A percentile compares a stretch with the other conserved stretches of the same genome.
These are phyloP conservation scores for Lamellibrachia satsuma DNA, from an alignment of 2,888 invertebrate species.

Conservation along the genomic window DNA sequence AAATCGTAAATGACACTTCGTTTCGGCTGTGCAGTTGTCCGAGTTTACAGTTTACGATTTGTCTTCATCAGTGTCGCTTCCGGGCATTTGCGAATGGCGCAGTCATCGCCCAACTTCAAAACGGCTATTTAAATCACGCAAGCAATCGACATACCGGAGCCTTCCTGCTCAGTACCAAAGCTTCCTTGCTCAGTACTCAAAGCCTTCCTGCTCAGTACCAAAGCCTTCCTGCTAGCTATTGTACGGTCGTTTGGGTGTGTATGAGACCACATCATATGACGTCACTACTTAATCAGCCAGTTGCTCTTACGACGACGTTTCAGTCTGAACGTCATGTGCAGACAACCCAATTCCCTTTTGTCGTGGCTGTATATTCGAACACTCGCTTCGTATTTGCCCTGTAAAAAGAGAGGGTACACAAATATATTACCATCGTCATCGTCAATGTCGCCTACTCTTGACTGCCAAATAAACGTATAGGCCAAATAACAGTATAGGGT, in stretches of 20 bases:
- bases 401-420: not conserved
- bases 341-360: not conserved
- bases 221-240: not conserved
- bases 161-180: not conserved
- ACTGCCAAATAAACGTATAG: too few species aligned
- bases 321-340: constrained; percentile 9
- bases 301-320: not conserved
- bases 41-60: not conserved
- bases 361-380: not conserved
- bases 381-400: not conserved
- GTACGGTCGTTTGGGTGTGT: not conserved
- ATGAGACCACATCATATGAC: not conserved
- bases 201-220: not conserved
- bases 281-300: not conserved
- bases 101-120: not conserved
- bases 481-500: too few species aligned
- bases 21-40: not conserved
- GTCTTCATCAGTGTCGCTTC: not conserved
- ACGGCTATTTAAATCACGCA: not conserved
- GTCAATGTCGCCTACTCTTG: not conserved
- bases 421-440: not conserved
- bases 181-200: not conserved
- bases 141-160: not conserved
- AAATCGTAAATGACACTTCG: not conserved
- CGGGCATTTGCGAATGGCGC: not conserved